Percentiles rank a stretch among this genome's conserved stretches.
Evolutionary conservation across 2,888 invertebrate species (phyloP).

Genomic region (Eupithecia exiguata): DNA sequence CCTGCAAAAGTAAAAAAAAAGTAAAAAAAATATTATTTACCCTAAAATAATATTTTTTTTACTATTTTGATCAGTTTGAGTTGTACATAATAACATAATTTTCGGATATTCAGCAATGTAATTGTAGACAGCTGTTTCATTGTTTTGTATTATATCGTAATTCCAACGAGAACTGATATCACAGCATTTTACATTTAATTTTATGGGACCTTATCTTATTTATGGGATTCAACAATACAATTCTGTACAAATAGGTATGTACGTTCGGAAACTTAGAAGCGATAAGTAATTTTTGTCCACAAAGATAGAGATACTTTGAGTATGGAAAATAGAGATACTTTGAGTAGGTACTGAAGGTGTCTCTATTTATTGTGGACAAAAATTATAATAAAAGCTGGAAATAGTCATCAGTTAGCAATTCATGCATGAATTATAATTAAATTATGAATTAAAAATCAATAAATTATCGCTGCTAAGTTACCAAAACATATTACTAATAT

Average conservation of each 20-base stretch:
- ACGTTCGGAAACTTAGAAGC: background rate
- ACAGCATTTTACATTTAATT: constrained; percentile 79
- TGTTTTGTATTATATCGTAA: constrained; percentile 2
- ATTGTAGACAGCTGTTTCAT: background rate
- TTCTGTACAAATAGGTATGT: constrained; percentile 7
- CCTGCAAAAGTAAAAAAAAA: no score
- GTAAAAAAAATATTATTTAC: no score
- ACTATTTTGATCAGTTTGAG: background rate
- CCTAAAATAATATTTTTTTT: background rate
- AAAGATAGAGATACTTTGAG: no score
- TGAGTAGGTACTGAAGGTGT: background rate
- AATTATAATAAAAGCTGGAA: background rate
- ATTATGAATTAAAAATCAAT: background rate
- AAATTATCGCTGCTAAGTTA: constrained; percentile 39
- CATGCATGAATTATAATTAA: background rate
- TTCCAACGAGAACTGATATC: constrained; percentile 75
- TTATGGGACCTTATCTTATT: constrained; percentile 64
- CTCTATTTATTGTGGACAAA: background rate
- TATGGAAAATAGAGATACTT: no score
- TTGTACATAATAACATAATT: background rate
- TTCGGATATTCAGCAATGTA: background rate
- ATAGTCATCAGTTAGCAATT: background rate
- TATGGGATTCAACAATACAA: constrained; percentile 53
- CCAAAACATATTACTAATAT: constrained; percentile 43
- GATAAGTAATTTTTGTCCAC: no score